Base-by-base conservation (phyloP, 2,113 vertebrate species). In the Ammodramus savannarum region DNA sequence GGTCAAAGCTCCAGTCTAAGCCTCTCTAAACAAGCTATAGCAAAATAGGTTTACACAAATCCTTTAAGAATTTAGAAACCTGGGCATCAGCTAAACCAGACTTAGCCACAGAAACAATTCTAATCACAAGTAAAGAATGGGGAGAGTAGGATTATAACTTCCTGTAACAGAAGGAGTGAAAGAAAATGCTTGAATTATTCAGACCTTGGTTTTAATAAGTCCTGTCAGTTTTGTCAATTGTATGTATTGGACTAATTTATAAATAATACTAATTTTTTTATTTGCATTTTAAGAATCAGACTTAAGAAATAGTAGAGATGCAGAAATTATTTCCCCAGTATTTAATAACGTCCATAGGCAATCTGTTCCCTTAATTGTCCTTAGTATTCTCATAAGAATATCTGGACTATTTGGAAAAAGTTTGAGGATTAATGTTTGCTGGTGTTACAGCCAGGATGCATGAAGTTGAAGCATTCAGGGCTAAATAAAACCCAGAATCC, bases 21-120 rank as follows among this genome's bases (percentile, higher is more conserved):
- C 87, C 61, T 94, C 76, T 89, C 63, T 95, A 90, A 91, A 91
- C 65, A 91, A 87, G 82, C 73, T 73, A 15, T 57, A 88, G 75
- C 62, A 93, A 95, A 97, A 95, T 65, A 94, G 86, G 62, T 96
- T 96, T 96, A 96, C 72, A 86, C 32, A 95, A 96, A 95, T 95
- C 90, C 86, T 86, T 94, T 88, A 89, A 85, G 93, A 93, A 94
- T 96, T 95, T 84, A 90, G 90, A 95, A 91, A 93, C 51, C 67
- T 51, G 23, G 77, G 36, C 72, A 89, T 87, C 77, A 92, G 54
- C 76, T 95, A 74, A 93, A 93, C 89, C 66, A 83, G 73, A 38
- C 72, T 96, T 92, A 95, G 67, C 43, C 52, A 62, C 73, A 92
- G 83, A 95, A 54, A 38, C 58, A 82, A 87, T 90, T 96, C 43